Evolutionary conservation across 2,888 invertebrate genomes (phyloP), one percentile per base, ranked within the genome.

Genomic region (Acrobasis repandana): DNA sequence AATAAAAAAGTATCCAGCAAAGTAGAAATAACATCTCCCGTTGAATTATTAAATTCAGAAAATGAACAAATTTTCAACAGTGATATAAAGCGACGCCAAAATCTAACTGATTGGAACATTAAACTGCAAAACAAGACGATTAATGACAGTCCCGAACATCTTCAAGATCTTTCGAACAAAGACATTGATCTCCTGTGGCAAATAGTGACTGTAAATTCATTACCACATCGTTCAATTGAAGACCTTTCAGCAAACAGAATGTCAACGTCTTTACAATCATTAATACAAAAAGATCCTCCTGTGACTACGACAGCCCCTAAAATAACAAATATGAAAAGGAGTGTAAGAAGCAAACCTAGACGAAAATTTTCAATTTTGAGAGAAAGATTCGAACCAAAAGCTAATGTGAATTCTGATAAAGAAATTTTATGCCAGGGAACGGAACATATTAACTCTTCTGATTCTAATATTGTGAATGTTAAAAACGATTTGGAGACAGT

Each of bases 301-400:
- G 70, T 76, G 5, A 81, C 77, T 63, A 71, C 77, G 8, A 66
- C 81, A 20, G 65, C 70, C 9, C 72, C 82, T 1, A 92, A 92
- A 80, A 68, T 80, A 61, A 79, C 85, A 9, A 88, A 87, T 63
- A 76, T 79, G n/a, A 91, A 88, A 72, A 93, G 91, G 71, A 82
- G 73, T 51, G 71, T 74, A 11, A 81, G 85, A 63, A 88, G 81
- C 67, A 88, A 88, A 73, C 93, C 94, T 0, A 85, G 93, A 62
- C 82, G 94, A 67, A 94, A 94, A 74, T 93, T 94, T 79, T 94
- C 94, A 4, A 86, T 94, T 61, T 74, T 94, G 16, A 86, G 93
- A 69, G 94, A 94, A 71, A 90, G 88, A 64, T 94, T 94, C 77
- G 94, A 94, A 77, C 92, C 93, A 20, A 90, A 88, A 74, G 62